Evolutionary conservation across 2,113 vertebrate species (phyloP).

Genomic region (Leuciscus idus): DNA sequence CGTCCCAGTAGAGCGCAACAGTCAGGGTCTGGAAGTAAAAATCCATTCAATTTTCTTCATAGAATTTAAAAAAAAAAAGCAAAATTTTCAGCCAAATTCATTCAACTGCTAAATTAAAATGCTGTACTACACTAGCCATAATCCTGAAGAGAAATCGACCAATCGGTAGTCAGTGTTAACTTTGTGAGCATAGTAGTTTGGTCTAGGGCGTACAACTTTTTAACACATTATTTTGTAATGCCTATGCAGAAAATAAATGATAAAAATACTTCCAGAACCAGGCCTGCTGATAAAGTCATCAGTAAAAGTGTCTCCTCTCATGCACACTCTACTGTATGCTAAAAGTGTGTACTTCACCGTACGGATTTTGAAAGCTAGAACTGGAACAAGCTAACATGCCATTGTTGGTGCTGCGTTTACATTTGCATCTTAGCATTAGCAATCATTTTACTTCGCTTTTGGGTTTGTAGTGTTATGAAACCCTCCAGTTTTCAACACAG

Average conservation of each 20-base stretch:
- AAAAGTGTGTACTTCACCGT: background rate
- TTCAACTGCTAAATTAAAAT: background rate
- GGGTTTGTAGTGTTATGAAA: background rate
- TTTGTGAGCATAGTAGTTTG: background rate
- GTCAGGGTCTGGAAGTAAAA: background rate
- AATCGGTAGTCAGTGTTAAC: background rate
- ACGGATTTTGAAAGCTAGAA: background rate
- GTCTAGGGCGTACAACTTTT: background rate
- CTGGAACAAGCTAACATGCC: background rate
- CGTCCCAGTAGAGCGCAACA: background rate
- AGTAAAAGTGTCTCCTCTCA: background rate
- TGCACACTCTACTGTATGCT: background rate
- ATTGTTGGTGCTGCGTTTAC: background rate
- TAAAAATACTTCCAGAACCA: background rate
- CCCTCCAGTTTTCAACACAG: background rate
- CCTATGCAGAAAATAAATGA: background rate
- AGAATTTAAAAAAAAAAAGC: too few relatives aligned
- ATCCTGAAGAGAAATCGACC: background rate
- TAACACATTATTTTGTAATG: background rate
- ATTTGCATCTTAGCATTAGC: background rate
- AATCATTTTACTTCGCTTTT: background rate
- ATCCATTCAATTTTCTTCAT: background rate
- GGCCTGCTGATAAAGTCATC: background rate
- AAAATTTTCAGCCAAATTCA: background rate
- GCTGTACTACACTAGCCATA: background rate